A percentile compares a stretch with the other conserved stretches of the same genome.
These are phyloP conservation scores for Andrena dorsata DNA, from an alignment of 2,888 invertebrate species.

Conservation along the genomic window DNA sequence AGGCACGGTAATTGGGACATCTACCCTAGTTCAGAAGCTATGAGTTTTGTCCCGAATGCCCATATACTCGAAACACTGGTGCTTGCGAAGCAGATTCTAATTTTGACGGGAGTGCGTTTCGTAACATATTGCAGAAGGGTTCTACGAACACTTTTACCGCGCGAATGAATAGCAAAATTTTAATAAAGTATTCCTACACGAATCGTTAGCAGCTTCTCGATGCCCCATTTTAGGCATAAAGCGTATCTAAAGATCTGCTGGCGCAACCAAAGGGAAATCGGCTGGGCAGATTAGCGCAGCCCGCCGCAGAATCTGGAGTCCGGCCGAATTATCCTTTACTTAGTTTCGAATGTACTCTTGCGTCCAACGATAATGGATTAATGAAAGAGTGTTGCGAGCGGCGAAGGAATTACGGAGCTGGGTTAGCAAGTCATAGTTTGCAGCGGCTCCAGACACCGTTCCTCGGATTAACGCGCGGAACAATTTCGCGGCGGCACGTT, in stretches of 20 bases:
- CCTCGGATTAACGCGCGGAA: background rate
- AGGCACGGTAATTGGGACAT: too few species aligned
- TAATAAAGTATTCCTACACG: background rate
- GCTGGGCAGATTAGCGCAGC: background rate
- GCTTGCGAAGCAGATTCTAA: background rate
- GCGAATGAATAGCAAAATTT: too few species aligned
- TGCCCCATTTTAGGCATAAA: background rate
- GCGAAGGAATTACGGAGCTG: background rate
- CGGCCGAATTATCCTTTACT: constrained; percentile 36
- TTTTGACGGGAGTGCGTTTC: too few species aligned
- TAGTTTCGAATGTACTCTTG: background rate
- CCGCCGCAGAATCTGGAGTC: constrained; percentile 2
- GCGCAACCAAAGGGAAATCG: constrained; percentile 26
- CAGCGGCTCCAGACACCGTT: background rate
- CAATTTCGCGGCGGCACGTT: constrained; percentile 3
- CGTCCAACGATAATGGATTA: background rate
- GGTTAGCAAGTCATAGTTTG: too few species aligned
- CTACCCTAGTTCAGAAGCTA: too few species aligned
- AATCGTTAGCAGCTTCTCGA: background rate
- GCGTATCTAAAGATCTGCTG: background rate
- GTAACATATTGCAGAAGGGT: too few species aligned
- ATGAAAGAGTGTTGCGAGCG: background rate
- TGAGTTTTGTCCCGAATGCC: too few species aligned
- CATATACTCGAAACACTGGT: too few species aligned
- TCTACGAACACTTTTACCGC: too few species aligned